Conservation (phyloP, 2,113 vertebrate genomes). For the Hiodon alosoides region DNA sequence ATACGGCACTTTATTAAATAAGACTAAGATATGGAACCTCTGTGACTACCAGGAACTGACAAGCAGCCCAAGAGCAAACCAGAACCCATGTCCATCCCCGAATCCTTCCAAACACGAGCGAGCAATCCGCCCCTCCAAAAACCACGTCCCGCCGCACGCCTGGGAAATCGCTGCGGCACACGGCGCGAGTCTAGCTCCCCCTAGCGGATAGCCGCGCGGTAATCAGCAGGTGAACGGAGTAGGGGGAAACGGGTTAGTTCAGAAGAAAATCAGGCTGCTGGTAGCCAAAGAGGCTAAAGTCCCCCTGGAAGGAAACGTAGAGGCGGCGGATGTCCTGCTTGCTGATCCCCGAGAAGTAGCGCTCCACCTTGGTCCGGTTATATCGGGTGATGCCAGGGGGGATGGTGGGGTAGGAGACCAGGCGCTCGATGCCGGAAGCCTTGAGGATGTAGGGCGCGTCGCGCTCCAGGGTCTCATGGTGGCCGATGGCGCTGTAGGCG, state of each 20-base stretch:
- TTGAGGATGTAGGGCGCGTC: constrained; percentile 85
- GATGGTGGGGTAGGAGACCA: constrained; percentile 86
- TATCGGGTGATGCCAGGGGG: constrained; percentile 88
- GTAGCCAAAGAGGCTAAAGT: constrained; percentile 93
- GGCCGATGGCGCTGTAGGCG: constrained; percentile 78
- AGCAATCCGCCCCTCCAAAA: too few species aligned
- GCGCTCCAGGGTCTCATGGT: constrained; percentile 88
- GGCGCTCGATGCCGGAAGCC: constrained; percentile 74
- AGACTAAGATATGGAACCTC: not conserved
- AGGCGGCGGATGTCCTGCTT: constrained; percentile 83
- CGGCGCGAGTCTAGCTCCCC: not conserved
- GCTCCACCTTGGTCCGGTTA: constrained; percentile 88
- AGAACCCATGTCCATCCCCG: not conserved
- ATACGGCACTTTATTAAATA: not conserved
- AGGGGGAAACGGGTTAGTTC: constrained; percentile 49
- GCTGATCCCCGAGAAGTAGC: constrained; percentile 84
- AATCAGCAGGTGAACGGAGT: not conserved
- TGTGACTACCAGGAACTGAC: not conserved
- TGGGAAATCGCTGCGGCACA: not conserved
- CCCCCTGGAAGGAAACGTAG: constrained; percentile 79
- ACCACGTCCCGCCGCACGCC: too few species aligned
- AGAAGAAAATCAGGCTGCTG: constrained; percentile 82
- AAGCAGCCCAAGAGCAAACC: not conserved
- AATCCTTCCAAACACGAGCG: not conserved
- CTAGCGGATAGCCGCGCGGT: not conserved